Evolutionary conservation across 2,113 vertebrate genomes (phyloP).

Genomic region (Progne subis): DNA sequence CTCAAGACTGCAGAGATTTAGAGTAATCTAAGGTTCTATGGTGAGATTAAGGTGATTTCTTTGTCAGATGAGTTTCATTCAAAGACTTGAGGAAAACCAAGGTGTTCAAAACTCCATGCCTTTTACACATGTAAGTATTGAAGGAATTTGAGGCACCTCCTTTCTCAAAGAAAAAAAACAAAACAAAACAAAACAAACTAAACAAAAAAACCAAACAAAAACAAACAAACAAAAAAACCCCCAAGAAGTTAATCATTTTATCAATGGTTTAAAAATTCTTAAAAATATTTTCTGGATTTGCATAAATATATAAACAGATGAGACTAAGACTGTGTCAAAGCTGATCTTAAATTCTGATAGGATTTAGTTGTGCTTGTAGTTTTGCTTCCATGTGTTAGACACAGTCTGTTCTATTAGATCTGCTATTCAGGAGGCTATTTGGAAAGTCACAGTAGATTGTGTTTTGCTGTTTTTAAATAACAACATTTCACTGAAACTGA

Average conservation of each 20-base stretch:
- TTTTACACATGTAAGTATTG: neutral
- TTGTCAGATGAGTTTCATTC: neutral
- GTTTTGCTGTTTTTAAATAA: neutral
- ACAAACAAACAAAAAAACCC: neutral
- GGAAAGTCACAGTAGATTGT: neutral
- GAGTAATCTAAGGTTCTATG: neutral
- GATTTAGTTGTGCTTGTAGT: neutral
- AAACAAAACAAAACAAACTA: no score
- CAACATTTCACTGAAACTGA: neutral
- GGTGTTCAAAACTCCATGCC: neutral
- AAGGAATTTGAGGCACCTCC: neutral
- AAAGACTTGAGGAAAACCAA: neutral
- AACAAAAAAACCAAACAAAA: neutral
- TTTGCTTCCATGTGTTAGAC: neutral
- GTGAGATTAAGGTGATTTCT: neutral
- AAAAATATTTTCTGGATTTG: neutral
- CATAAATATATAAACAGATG: neutral
- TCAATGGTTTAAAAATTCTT: neutral
- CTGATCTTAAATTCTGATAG: neutral
- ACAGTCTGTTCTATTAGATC: neutral
- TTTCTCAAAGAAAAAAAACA: neutral
- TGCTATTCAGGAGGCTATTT: neutral
- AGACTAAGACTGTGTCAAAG: neutral
- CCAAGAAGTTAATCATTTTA: neutral
- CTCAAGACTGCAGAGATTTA: neutral